Percentiles rank a stretch among this genome's conserved stretches.
These are phyloP conservation scores for Hyperopisus bebe DNA, from an alignment of 2,113 vertebrate genomes.

Conservation along the genomic window DNA sequence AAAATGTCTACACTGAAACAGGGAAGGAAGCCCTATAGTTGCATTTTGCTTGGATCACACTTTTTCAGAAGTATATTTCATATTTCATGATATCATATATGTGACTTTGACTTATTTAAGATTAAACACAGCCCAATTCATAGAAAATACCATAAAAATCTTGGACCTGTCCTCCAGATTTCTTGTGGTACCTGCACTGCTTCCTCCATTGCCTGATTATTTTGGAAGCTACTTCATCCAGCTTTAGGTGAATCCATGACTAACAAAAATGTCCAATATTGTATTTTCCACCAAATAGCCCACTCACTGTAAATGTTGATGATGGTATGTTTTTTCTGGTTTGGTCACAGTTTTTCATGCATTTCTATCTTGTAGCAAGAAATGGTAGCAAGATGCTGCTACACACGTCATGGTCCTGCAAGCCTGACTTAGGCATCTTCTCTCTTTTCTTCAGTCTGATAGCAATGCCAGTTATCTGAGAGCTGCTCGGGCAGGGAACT, in stretches of 20 bases:
- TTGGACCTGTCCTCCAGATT: not conserved
- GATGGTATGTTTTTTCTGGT: not conserved
- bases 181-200: not conserved
- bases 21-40: not conserved
- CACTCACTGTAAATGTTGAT: not conserved
- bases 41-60: not conserved
- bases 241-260: not conserved
- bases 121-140: not conserved
- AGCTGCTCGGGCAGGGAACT: constrained; percentile 88
- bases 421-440: not conserved
- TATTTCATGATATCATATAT: not conserved
- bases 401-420: not conserved
- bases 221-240: not conserved
- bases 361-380: not conserved
- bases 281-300: not conserved
- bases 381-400: not conserved
- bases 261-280: not conserved
- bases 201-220: not conserved
- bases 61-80: not conserved
- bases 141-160: not conserved
- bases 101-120: not conserved
- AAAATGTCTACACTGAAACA: not conserved
- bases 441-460: constrained; percentile 71
- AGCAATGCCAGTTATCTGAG: constrained; percentile 92
- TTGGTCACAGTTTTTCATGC: not conserved